These are phyloP conservation scores for Cryptoblepharus egeriae DNA, from an alignment of 2,797 vertebrate genomes.

Conservation along the genomic window DNA sequence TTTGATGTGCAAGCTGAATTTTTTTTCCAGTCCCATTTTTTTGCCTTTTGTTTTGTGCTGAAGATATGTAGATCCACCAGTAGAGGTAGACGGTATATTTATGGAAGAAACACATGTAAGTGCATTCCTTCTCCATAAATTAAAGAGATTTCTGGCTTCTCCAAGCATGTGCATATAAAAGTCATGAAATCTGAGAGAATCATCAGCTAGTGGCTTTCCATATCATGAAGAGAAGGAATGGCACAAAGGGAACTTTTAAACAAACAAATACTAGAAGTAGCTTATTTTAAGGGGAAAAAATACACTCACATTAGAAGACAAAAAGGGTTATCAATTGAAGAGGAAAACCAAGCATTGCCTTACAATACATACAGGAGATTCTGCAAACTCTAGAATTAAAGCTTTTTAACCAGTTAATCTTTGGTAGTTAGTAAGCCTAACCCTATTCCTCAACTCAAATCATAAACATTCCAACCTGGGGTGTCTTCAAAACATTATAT, in stretches of 20 bases:
- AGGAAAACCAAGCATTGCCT: conserved; percentile 40
- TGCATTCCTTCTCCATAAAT: conserved; percentile 2
- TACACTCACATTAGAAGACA: not conserved
- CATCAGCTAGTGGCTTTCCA: conserved; percentile 19
- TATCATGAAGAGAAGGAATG: not conserved
- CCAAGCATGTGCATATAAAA: conserved; percentile 35
- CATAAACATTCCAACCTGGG: conserved; percentile 36
- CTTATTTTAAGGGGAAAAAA: conserved; percentile 8
- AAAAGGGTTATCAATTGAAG: conserved; percentile 13
- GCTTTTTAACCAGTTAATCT: conserved; percentile 70
- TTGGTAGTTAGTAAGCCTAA: conserved; percentile 73
- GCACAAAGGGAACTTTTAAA: conserved; percentile 24
- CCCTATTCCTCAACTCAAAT: conserved; percentile 44
- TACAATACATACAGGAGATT: conserved; percentile 23
- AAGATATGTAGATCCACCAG: conserved; percentile 39
- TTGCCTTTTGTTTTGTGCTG: conserved; percentile 1
- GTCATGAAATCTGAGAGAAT: conserved; percentile 16
- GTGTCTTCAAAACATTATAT: not conserved
- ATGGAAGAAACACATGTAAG: not conserved
- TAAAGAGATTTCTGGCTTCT: conserved; percentile 29
- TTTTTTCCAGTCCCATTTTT: conserved; percentile 3
- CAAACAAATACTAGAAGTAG: conserved; percentile 28
- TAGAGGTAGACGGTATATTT: conserved; percentile 25
- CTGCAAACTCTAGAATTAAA: conserved; percentile 64
- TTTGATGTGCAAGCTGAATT: conserved; percentile 53